Evolutionary conservation across 1,140 invertebrate genomes (phyloP).

Genomic region (Chionoecetes opilio): DNA sequence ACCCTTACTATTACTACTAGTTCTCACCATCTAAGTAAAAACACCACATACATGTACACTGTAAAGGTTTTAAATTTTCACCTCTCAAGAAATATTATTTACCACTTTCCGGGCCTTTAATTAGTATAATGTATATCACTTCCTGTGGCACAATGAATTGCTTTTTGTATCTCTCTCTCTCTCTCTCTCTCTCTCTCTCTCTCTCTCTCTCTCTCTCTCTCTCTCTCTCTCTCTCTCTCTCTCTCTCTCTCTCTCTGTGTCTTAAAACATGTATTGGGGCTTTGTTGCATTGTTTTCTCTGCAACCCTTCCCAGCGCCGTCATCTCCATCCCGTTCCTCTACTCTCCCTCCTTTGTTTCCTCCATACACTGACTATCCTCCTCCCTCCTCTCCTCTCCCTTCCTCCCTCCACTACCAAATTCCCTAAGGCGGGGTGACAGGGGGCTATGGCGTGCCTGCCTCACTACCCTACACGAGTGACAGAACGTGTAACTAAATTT

Average conservation of each 20-base stretch:
- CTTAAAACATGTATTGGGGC: background rate
- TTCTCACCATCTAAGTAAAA: background rate
- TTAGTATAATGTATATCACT: background rate
- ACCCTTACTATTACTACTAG: background rate
- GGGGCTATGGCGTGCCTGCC: background rate
- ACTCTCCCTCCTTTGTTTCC: background rate
- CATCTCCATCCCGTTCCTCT: background rate
- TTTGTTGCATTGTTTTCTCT: constrained; percentile 6
- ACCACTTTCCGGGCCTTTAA: background rate
- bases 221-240: constrained; percentile 24
- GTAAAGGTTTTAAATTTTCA: background rate
- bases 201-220: constrained; percentile 3
- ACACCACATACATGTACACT: background rate
- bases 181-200: background rate
- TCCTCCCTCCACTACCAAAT: too few relatives aligned
- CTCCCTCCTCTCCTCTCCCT: background rate
- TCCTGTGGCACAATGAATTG: background rate
- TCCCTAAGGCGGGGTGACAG: background rate
- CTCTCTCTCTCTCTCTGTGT: background rate
- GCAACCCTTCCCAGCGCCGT: background rate
- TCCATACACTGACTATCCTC: background rate
- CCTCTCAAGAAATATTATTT: constrained; percentile 2
- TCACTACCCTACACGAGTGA: background rate
- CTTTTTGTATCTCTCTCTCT: background rate
- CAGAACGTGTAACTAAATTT: background rate